Percentiles rank a stretch among this genome's conserved stretches.
These are phyloP conservation scores for Hydrotaea cyrtoneurina DNA, from an alignment of 2,888 invertebrate genomes.

Conservation along the genomic window DNA sequence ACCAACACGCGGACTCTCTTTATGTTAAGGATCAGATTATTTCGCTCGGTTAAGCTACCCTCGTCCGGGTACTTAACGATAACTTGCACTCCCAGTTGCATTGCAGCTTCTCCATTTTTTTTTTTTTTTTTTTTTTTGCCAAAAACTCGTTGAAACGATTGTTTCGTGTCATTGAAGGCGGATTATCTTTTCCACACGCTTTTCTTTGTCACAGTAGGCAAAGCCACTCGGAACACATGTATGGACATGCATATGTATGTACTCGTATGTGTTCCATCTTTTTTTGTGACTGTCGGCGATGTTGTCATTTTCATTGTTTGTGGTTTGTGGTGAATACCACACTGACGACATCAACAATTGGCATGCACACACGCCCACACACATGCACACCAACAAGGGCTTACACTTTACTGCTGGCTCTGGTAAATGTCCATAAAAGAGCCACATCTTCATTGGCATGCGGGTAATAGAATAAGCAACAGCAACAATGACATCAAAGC, in stretches of 20 bases:
- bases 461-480: slow-evolving; percentile 20
- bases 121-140: neutral
- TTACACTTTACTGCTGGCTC: slow-evolving; percentile 14
- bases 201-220: slow-evolving; percentile 13
- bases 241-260: slow-evolving; percentile 6
- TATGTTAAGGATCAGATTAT: too few species aligned
- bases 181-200: slow-evolving; percentile 2
- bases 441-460: slow-evolving; percentile 27
- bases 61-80: neutral
- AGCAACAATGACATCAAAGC: neutral
- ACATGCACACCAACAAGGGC: too few species aligned
- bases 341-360: neutral
- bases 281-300: neutral
- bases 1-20: too few species aligned
- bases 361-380: too few species aligned
- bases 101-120: too few species aligned
- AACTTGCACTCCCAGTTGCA: slow-evolving; percentile 11
- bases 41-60: neutral
- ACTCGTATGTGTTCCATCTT: neutral
- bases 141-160: neutral
- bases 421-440: slow-evolving; percentile 47
- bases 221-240: slow-evolving; percentile 23
- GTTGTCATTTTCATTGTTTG: slow-evolving; percentile 14
- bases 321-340: slow-evolving; percentile 3
- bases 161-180: slow-evolving; percentile 33